phyloP scores from a whole-genome alignment of 2,113 vertebrate species.

The Corythornis vintsioides region DNA sequence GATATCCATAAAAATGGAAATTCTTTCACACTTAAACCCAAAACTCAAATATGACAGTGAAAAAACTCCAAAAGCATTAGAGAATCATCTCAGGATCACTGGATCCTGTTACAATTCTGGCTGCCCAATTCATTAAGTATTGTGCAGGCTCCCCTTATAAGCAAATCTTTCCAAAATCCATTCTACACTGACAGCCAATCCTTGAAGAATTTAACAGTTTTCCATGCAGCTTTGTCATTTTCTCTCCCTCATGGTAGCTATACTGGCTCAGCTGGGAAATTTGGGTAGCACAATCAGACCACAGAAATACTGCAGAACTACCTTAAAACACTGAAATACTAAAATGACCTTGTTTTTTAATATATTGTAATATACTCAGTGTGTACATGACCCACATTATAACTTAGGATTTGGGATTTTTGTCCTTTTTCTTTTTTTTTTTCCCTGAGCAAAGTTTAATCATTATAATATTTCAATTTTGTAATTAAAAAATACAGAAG shows the following conservation, averaged over 20 bases:
- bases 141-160: neutral
- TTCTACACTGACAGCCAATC: neutral
- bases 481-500: neutral
- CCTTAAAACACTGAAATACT: neutral
- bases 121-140: neutral
- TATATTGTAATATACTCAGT: neutral
- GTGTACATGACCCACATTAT: neutral
- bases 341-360: constrained; percentile 11
- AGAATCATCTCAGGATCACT: neutral
- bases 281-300: neutral
- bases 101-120: constrained; percentile 5
- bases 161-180: neutral
- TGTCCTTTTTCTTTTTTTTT: neutral
- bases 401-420: neutral
- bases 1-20: constrained; percentile 14
- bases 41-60: neutral
- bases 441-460: constrained; percentile 5
- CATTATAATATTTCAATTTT: neutral
- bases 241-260: neutral
- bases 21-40: neutral
- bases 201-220: neutral
- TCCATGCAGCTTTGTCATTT: neutral
- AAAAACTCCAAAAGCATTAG: neutral
- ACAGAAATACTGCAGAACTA: neutral
- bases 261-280: neutral